Base-by-base conservation (phyloP, 2,113 vertebrate species). In the Cochlearius cochlearius region DNA sequence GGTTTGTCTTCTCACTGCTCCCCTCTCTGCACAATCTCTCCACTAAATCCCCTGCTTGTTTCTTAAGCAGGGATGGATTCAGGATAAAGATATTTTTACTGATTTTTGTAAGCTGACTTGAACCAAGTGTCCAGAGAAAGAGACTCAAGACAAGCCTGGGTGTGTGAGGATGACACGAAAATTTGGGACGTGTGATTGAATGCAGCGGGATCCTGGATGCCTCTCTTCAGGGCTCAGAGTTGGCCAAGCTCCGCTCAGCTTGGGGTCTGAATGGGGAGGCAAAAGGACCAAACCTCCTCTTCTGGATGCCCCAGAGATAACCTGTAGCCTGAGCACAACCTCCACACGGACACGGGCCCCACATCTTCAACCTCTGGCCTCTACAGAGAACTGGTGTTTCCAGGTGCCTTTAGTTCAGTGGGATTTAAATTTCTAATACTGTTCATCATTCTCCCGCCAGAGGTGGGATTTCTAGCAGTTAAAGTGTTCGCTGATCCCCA, bases 331-430 rank as follows among this genome's bases (percentile, higher is more conserved):
- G 36, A 78, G 55, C 50, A 81, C 45, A 43, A 43, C 27, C 60
- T 64, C 59, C 73, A 67, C 20, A 18, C 0, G 15, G 49, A 34
- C 25, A 41, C 0, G 0, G 64, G 29, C 16, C 39, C 26, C 68
- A 36, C 0, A 12, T 26, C 50, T 69, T 55, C 41, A 23, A 25
- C 4, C 38, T 50, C 22, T 39, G 62, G 39, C 45, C 36, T 52
- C 71, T 66, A 5, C 0, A 22, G 22, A 41, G 41, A 71, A 20
- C 29, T 39, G 41, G 5, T n/a, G 32, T 26, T 90, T 56, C 52
- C 32, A 41, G 34, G 82, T 56, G 49, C 19, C 2, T 55, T 63
- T 50, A 47, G 29, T 59, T 74, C 15, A 1, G 17, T 21, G 12
- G 39, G 58, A 72, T 90, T 92, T 79, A 47, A 34, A 55, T 82